Conservation (phyloP, 2,797 vertebrate species). For the Sebastes umbrosus region DNA sequence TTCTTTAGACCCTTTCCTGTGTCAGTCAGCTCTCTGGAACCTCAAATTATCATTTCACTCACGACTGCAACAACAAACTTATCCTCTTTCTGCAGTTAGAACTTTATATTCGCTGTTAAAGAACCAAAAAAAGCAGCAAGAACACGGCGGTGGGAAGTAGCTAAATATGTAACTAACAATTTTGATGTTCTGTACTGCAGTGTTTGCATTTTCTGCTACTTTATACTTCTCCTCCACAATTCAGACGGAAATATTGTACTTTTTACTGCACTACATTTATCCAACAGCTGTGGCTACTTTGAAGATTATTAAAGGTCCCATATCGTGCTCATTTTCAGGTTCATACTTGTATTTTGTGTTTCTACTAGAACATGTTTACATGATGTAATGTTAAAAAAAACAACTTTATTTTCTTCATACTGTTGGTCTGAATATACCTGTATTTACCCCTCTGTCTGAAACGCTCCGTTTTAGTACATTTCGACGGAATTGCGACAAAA, state of each 20-base stretch:
- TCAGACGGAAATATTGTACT: neutral
- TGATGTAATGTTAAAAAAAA: no score
- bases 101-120: neutral
- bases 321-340: no score
- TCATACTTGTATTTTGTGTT: no score
- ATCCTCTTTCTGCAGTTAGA: neutral
- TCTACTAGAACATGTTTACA: no score
- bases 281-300: neutral
- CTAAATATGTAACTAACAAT: neutral
- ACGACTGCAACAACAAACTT: neutral
- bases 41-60: slow-evolving; percentile 2
- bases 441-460: no score
- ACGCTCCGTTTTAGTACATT: no score
- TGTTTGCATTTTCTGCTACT: neutral
- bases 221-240: neutral
- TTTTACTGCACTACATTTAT: neutral
- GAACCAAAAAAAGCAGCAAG: neutral
- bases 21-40: slow-evolving; percentile 16
- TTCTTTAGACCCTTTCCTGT: neutral
- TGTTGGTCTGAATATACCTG: fast-evolving
- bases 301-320: neutral
- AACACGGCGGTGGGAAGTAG: neutral
- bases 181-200: neutral
- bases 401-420: no score
- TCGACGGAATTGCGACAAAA: no score